Conservation (phyloP, 2,113 vertebrate genomes). For the Oxyura jamaicensis region DNA sequence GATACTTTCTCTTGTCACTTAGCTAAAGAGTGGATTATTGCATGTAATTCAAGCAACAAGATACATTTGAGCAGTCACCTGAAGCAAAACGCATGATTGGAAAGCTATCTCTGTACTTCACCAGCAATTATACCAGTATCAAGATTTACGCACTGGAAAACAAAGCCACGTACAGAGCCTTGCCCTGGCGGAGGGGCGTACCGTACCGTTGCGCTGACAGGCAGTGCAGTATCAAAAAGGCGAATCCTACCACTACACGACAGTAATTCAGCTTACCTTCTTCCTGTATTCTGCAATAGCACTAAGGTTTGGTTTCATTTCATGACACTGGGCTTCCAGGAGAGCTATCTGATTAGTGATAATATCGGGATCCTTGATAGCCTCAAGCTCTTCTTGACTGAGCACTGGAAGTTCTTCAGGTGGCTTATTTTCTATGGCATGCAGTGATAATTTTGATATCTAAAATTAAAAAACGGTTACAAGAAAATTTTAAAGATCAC, state of each 20-base stretch:
- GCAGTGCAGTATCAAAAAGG: fast-evolving
- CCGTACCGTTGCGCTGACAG: fast-evolving
- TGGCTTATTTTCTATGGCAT: constrained; percentile 81
- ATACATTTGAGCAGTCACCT: background rate
- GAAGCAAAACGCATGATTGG: background rate
- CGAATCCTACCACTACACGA: too few species aligned
- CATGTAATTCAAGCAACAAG: background rate
- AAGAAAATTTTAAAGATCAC: background rate
- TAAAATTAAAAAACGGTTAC: constrained; percentile 51
- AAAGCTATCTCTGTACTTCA: too few species aligned
- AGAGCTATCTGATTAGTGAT: constrained; percentile 88
- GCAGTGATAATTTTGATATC: constrained; percentile 87
- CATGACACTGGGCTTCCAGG: constrained; percentile 85
- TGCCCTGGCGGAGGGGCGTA: fast-evolving
- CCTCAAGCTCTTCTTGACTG: constrained; percentile 79
- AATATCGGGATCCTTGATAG: constrained; percentile 79
- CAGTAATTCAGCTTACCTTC: constrained; percentile 78
- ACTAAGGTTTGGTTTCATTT: constrained; percentile 91
- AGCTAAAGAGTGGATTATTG: background rate
- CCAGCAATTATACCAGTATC: too few species aligned
- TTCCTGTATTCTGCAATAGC: constrained; percentile 90
- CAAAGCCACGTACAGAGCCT: fast-evolving
- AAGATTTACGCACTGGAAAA: background rate
- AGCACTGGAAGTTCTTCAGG: constrained; percentile 80
- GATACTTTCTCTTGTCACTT: background rate